Evolutionary conservation across 1,140 invertebrate genomes (phyloP).

Genomic region (Antheraea pernyi): DNA sequence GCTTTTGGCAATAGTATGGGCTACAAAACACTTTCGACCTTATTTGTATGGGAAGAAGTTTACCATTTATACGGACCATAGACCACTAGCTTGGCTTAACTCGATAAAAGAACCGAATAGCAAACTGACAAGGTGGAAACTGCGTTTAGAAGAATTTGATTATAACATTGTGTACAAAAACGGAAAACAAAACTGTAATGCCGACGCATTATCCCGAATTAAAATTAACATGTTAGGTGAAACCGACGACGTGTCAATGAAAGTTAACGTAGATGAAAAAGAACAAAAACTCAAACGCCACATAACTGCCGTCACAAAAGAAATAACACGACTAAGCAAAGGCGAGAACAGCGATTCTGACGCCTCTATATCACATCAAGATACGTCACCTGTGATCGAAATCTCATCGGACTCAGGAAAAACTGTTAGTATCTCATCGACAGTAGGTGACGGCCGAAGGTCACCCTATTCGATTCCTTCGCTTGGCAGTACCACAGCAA

Average conservation of each 20-base stretch:
- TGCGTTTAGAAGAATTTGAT: too few species aligned
- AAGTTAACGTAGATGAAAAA: conserved; percentile 9
- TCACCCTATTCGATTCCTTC: conserved; percentile 9
- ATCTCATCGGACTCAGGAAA: conserved; percentile 9
- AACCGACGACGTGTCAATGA: conserved; percentile 11
- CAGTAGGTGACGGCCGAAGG: not conserved
- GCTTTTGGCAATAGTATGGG: too few species aligned
- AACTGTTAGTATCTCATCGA: not conserved
- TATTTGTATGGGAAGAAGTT: too few species aligned
- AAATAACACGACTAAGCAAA: not conserved
- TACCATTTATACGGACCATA: too few species aligned
- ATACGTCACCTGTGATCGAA: conserved; percentile 9
- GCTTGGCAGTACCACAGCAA: not conserved
- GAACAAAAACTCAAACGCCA: not conserved
- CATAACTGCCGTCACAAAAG: not conserved
- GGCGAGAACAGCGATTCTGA: not conserved
- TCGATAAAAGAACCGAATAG: too few species aligned
- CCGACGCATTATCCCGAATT: conserved; percentile 25
- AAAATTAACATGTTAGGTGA: conserved; percentile 19
- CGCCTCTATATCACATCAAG: not conserved
- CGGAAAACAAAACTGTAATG: conserved; percentile 21
- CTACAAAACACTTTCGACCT: too few species aligned
- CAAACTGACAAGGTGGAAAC: too few species aligned
- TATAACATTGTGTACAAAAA: too few species aligned
- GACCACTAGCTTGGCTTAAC: too few species aligned